A percentile compares a stretch with the other conserved stretches of the same genome.
These are phyloP conservation scores for Podilymbus podiceps DNA, from an alignment of 2,113 vertebrate species.

Conservation along the genomic window DNA sequence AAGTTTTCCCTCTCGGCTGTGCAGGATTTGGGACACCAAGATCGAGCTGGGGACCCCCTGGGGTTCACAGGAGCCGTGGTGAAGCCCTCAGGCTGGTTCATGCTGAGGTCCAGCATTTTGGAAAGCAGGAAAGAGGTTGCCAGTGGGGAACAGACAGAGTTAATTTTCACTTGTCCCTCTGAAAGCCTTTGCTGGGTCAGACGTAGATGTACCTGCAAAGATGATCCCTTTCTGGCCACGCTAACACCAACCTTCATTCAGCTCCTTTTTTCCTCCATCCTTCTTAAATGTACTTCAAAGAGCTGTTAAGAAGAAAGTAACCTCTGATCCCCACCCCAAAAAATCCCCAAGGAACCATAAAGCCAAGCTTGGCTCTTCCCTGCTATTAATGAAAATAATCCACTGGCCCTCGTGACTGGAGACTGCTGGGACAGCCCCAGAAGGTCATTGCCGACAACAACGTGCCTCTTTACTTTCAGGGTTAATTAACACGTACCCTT, in stretches of 20 bases:
- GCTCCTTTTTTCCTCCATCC: neutral
- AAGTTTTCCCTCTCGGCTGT: neutral
- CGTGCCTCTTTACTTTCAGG: neutral
- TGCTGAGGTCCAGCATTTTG: rapidly evolving
- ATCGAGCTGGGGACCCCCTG: neutral
- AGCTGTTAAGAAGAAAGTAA: neutral
- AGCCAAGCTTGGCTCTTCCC: neutral
- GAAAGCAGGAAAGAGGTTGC: neutral
- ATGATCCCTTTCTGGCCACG: neutral
- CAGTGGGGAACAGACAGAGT: neutral
- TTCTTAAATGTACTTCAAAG: neutral
- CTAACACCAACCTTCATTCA: neutral
- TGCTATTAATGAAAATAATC: neutral
- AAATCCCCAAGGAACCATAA: neutral
- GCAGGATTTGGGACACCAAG: neutral
- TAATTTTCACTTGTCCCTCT: neutral
- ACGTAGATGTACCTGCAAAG: neutral
- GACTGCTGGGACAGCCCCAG: neutral
- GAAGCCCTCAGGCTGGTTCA: neutral
- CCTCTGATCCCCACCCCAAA: neutral
- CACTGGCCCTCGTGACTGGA: neutral
- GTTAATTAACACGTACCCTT: neutral
- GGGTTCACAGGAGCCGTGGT: rapidly evolving
- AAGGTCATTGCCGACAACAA: neutral
- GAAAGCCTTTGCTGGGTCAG: neutral